phyloP scores from a whole-genome alignment of 2,113 vertebrate genomes.

The Corythornis madagascariensis region DNA sequence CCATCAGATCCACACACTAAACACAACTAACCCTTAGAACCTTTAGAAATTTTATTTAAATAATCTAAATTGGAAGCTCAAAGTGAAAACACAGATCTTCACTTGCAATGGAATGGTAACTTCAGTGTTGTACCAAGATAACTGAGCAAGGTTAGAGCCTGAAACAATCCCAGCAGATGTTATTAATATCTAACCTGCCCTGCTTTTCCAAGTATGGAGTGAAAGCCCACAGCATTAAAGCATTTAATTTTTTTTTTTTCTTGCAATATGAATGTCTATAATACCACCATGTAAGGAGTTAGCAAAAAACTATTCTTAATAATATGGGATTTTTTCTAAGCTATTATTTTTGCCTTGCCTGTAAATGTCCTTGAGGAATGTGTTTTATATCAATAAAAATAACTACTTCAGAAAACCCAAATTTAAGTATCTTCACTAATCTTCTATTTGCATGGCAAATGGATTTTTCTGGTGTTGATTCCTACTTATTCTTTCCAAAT shows the following conservation, averaged over 20 bases:
- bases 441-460: background rate
- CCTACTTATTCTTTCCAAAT: background rate
- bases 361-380: background rate
- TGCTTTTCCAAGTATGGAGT: background rate
- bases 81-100: background rate
- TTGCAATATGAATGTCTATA: background rate
- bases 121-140: background rate
- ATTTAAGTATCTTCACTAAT: background rate
- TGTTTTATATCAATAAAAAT: background rate
- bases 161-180: background rate
- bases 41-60: background rate
- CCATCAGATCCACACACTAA: background rate
- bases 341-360: background rate
- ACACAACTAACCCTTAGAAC: background rate
- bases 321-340: background rate
- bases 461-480: background rate
- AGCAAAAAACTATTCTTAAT: background rate
- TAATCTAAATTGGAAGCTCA: background rate
- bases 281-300: background rate
- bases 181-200: background rate
- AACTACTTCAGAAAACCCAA: background rate
- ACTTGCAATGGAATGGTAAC: background rate
- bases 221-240: background rate
- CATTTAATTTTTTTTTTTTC: background rate
- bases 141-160: background rate